Evolutionary conservation across 2,797 vertebrate species (phyloP), one percentile per base, ranked within the genome.

Genomic region (Carduelis carduelis): DNA sequence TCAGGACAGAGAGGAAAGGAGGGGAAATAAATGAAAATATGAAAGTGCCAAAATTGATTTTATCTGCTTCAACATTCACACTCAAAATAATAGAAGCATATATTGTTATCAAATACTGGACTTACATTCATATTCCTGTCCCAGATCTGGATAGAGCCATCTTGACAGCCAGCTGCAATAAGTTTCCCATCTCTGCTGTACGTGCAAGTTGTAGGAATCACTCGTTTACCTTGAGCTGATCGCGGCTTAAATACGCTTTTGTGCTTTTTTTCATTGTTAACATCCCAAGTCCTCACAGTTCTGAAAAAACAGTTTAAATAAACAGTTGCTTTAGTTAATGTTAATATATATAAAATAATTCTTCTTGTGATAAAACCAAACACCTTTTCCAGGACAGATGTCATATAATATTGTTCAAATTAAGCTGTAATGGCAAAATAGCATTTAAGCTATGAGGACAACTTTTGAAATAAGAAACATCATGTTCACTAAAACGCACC

Each of bases 141-240:
- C 99, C 99, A 99, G 97, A 99, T 99, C 98, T 99, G 99, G 94
- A 99, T 99, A 96, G 98, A 99, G 63, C 99, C 99, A 61, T 99
- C 99, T 96, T 99, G 99, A 96, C 99, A 99, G 89, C 98, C 99
- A 4, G 99, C 99, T 44, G 99, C 99, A 34, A 99, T 98, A 26
- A 99, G 98, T 96, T 98, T 99, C 55, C 99, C 99, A 53, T 99
- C 99, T 39, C 99, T 99, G 92, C 98, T 99, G 97, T 99, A 99
- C 0, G 98, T 98, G 95, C 99, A 99, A 39, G 98, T 99, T 23
- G 98, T 99, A 52, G 99, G 99, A 83, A 98, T 98, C 75, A 99
- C 99, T 24, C 98, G 98, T 97, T 99, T 99, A 27, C 99, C 99
- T 97, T 99, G 99, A 90, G 96, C 79, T 5, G 99, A 99, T 76